phyloP scores from a whole-genome alignment of 1,140 invertebrate species.

The Thaumatotibia leucotreta region DNA sequence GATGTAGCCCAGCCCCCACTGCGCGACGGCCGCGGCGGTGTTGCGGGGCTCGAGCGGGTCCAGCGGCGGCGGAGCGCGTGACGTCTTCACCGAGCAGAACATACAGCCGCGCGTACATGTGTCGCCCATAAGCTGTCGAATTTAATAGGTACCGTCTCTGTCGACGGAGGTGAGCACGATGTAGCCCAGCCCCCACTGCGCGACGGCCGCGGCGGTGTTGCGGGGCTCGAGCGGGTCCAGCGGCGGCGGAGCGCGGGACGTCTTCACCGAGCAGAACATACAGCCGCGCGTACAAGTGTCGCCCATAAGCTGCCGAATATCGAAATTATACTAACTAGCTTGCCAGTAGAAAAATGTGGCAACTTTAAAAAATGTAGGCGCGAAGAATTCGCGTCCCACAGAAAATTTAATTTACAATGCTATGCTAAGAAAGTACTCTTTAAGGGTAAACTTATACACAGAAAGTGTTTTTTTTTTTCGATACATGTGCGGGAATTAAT shows the following conservation, averaged over 20 bases:
- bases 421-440: too few species aligned
- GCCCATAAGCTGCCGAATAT: slow-evolving; percentile 90
- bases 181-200: slow-evolving; percentile 97
- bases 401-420: too few species aligned
- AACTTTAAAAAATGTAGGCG: too few species aligned
- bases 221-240: slow-evolving; percentile 93
- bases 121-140: slow-evolving; percentile 90
- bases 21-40: slow-evolving; percentile 93
- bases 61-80: slow-evolving; percentile 91
- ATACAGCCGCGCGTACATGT: slow-evolving; percentile 95
- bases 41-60: slow-evolving; percentile 95
- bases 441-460: too few species aligned
- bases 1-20: slow-evolving; percentile 98
- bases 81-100: slow-evolving; percentile 99
- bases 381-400: too few species aligned
- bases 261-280: slow-evolving; percentile 99
- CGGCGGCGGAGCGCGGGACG: slow-evolving; percentile 91
- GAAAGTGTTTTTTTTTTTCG: too few species aligned
- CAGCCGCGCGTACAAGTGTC: slow-evolving; percentile 96
- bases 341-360: too few species aligned
- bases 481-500: too few species aligned
- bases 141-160: slow-evolving; percentile 64
- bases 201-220: slow-evolving; percentile 95
- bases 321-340: too few species aligned
- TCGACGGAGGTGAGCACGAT: slow-evolving; percentile 99